phyloP scores from a whole-genome alignment of 2,888 invertebrate genomes.

The Spilosoma lubricipeda region DNA sequence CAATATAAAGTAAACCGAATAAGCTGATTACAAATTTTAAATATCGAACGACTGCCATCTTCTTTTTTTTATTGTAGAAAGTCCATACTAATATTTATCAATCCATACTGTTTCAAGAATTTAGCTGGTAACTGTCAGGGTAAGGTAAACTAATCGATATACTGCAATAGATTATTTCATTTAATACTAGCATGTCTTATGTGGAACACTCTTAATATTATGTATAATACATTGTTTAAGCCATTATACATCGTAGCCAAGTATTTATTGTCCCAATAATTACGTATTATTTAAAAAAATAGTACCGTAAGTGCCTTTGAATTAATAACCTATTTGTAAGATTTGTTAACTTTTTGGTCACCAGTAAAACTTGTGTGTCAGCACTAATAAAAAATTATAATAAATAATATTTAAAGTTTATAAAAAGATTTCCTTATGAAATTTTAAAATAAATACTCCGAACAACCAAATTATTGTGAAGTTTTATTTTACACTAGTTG shows the following conservation, averaged over 20 bases:
- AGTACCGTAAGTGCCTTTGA: conserved; percentile 9
- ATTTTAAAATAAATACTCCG: background rate
- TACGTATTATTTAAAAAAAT: background rate
- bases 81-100: too few relatives aligned
- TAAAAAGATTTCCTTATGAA: background rate
- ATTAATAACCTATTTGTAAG: background rate
- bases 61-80: background rate
- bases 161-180: background rate
- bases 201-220: background rate
- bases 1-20: background rate
- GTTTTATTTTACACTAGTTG: too few relatives aligned
- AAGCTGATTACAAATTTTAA: background rate
- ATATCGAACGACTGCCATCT: background rate
- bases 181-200: background rate
- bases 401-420: background rate
- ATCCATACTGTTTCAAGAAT: background rate
- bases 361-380: background rate
- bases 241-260: background rate
- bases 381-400: background rate
- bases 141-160: background rate
- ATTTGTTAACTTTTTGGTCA: background rate
- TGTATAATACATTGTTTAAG: background rate
- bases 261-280: background rate
- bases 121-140: background rate
- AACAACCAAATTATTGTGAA: too few relatives aligned